Percentiles rank a stretch among this genome's conserved stretches.
These are phyloP conservation scores for Poecile atricapillus DNA, from an alignment of 2,113 vertebrate genomes.

Conservation along the genomic window DNA sequence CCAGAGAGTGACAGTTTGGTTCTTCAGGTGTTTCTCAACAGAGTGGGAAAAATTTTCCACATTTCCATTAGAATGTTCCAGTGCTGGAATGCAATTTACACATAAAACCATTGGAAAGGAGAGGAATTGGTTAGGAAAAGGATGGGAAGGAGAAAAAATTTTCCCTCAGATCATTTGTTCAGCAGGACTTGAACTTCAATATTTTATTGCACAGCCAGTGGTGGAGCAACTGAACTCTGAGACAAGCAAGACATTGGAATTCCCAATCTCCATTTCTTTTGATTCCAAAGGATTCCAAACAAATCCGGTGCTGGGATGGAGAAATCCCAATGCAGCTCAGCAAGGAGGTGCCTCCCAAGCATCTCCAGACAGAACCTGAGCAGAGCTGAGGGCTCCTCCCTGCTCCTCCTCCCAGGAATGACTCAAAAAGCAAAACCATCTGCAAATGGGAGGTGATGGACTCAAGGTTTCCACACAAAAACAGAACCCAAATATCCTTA, in stretches of 20 bases:
- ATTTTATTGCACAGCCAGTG: neutral
- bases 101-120: neutral
- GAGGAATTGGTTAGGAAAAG: neutral
- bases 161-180: neutral
- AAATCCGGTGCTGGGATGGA: neutral
- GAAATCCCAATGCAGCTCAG: neutral
- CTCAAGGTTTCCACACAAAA: neutral
- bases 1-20: neutral
- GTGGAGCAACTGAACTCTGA: neutral
- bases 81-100: neutral
- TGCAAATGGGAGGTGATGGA: neutral
- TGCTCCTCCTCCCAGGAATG: neutral
- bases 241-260: rapidly evolving
- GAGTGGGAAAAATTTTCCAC: neutral
- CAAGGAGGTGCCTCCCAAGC: neutral
- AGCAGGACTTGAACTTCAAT: neutral
- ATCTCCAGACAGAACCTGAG: neutral
- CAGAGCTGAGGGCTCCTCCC: neutral
- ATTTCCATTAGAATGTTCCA: neutral
- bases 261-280: neutral
- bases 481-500: neutral
- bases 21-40: neutral
- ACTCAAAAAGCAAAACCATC: neutral
- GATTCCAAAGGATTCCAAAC: neutral
- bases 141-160: rapidly evolving